These are phyloP conservation scores for Pseudomyrmex gracilis DNA, from an alignment of 1,140 invertebrate genomes.

Conservation along the genomic window DNA sequence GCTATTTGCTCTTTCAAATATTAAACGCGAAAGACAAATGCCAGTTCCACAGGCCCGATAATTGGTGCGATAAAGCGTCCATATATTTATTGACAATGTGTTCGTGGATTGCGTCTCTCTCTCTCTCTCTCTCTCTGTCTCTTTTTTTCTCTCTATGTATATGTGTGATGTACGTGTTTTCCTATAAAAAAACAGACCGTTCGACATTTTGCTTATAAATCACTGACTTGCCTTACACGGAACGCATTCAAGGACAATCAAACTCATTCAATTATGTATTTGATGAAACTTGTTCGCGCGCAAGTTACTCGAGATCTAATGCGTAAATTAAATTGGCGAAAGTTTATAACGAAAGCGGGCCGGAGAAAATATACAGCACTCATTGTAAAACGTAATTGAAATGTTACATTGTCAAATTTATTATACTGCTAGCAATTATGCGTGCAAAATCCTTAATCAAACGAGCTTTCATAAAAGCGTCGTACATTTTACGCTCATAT, in stretches of 20 bases:
- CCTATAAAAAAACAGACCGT: slow-evolving; percentile 20
- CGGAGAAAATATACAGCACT: neutral
- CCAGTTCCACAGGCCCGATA: slow-evolving; percentile 3
- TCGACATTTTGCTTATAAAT: slow-evolving; percentile 53
- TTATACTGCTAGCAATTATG: neutral
- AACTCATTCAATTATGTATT: slow-evolving; percentile 58
- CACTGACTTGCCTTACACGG: slow-evolving; percentile 45
- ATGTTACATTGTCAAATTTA: neutral
- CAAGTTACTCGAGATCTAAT: slow-evolving; percentile 19
- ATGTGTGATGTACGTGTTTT: neutral
- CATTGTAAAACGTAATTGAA: slow-evolving; percentile 20
- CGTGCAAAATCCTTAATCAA: neutral
- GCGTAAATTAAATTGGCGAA: slow-evolving; percentile 31
- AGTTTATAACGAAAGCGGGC: neutral
- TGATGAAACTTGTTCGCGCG: slow-evolving; percentile 24
- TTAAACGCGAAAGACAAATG: slow-evolving; percentile 30
- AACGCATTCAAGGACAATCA: slow-evolving; percentile 53
- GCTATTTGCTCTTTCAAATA: slow-evolving; percentile 35
- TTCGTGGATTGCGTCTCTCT: slow-evolving; percentile 17
- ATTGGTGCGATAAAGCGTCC: slow-evolving; percentile 19
- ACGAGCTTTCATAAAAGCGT: slow-evolving; percentile 21
- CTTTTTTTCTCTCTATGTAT: neutral
- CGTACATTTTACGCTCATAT: neutral
- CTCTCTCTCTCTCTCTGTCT: too few species aligned
- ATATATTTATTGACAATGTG: slow-evolving; percentile 51